Percentiles rank a stretch among this genome's conserved stretches.
These are phyloP conservation scores for Paracyprichromis sp. DNA, from an alignment of 2,113 vertebrate genomes.

Conservation along the genomic window DNA sequence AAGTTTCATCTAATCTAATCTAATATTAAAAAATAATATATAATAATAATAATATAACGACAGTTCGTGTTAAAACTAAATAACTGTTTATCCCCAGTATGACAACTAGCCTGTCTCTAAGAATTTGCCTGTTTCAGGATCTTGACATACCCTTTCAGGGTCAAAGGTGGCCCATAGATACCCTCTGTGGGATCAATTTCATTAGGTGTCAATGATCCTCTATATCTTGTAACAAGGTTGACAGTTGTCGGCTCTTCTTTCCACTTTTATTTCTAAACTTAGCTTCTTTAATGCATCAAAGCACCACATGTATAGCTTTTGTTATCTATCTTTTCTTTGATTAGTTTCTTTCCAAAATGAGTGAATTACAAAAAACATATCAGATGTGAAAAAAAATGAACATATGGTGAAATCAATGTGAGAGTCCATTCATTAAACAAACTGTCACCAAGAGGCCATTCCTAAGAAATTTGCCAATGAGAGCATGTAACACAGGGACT, in stretches of 20 bases:
- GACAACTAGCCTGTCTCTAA: not conserved
- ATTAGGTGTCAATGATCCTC: slow-evolving; percentile 58
- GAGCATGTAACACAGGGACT: not conserved
- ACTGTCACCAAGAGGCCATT: slow-evolving; percentile 32
- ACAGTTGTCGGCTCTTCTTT: not conserved
- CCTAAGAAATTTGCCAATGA: slow-evolving; percentile 4
- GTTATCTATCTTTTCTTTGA: not conserved
- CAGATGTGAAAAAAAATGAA: not conserved
- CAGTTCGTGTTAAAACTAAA: not conserved
- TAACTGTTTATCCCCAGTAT: not conserved
- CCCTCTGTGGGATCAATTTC: slow-evolving; percentile 42
- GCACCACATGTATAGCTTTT: not conserved
- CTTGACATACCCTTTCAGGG: slow-evolving; percentile 23
- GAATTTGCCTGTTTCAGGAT: slow-evolving; percentile 10
- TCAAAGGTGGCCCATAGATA: slow-evolving; percentile 47
- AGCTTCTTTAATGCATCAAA: not conserved
- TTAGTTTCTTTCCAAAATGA: not conserved
- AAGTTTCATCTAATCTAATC: not conserved
- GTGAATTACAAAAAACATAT: not conserved
- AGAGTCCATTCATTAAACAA: slow-evolving; percentile 35
- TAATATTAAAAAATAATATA: not conserved
- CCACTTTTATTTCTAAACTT: not conserved
- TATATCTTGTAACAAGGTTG: not conserved
- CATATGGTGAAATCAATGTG: slow-evolving; percentile 48
- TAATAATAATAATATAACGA: not conserved